Evolutionary conservation across 2,113 vertebrate species (phyloP).

Genomic region (Megaceryle torquata): DNA sequence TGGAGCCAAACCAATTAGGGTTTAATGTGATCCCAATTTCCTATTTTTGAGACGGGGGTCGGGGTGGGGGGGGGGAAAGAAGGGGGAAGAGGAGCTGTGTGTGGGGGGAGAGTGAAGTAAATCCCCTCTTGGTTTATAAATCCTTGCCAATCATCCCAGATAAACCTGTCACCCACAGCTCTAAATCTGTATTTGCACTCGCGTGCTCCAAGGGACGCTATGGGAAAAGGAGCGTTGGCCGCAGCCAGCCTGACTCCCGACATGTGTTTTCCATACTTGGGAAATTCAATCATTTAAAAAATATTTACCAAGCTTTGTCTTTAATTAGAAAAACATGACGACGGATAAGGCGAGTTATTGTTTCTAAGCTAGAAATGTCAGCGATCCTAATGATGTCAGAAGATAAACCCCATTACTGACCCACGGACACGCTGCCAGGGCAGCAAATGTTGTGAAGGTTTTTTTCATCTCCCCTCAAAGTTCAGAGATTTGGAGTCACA

Average conservation of each 20-base stretch:
- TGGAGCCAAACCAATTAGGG: constrained; percentile 73
- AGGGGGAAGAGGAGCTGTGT: background rate
- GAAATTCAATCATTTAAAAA: constrained; percentile 73
- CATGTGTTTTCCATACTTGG: constrained; percentile 70
- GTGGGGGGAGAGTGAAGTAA: constrained; percentile 34
- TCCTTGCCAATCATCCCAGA: constrained; percentile 64
- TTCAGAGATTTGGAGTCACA: background rate
- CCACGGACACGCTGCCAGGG: background rate
- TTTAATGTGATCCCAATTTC: constrained; percentile 72
- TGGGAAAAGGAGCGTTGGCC: constrained; percentile 29
- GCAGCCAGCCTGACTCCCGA: constrained; percentile 40
- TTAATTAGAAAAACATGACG: constrained; percentile 71
- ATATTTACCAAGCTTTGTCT: constrained; percentile 69
- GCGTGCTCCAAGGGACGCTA: background rate
- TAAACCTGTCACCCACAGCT: constrained; percentile 64
- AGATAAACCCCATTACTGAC: constrained; percentile 23
- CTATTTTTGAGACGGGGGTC: constrained; percentile 54
- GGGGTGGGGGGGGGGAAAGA: background rate
- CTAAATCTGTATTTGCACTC: constrained; percentile 29
- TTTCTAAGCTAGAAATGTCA: constrained; percentile 62
- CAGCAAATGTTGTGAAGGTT: background rate
- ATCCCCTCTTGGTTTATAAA: constrained; percentile 63
- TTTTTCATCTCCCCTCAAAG: background rate
- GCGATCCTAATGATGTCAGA: constrained; percentile 50
- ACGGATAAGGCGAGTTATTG: constrained; percentile 65